These are phyloP conservation scores for Lethenteron camtschaticum DNA, from an alignment of 2,113 vertebrate genomes.

Conservation along the genomic window DNA sequence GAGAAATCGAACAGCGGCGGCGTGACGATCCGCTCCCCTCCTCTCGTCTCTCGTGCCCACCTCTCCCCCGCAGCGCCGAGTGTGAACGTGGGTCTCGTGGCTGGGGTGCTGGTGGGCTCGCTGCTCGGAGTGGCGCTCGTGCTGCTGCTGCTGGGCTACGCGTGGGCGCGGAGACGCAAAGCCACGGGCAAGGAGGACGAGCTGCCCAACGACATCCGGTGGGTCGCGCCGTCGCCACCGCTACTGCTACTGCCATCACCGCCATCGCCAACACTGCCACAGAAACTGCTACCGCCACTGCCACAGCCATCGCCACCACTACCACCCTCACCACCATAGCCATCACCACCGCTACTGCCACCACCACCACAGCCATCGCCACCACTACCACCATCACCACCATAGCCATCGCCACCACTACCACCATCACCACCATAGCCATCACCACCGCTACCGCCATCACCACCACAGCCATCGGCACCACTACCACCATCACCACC, in stretches of 20 bases:
- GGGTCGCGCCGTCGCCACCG: constrained; percentile 15
- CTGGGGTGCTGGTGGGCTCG: constrained; percentile 39
- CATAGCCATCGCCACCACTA: constrained; percentile 7
- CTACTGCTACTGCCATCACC: constrained; percentile 20
- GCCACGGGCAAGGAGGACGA: constrained; percentile 32
- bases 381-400: constrained; percentile 21
- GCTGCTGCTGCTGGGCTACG: constrained; percentile 21
- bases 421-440: no score
- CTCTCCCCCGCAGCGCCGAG: no score
- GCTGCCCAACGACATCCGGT: constrained; percentile 66
- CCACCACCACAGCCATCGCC: constrained; percentile 35
- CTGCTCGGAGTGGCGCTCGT: constrained; percentile 30
- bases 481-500: no score
- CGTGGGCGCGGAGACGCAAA: constrained; percentile 12
- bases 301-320: constrained; percentile 18
- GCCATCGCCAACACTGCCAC: constrained; percentile 27
- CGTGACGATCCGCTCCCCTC: no score
- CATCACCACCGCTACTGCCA: constrained; percentile 33
- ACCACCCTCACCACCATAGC: constrained; percentile 19
- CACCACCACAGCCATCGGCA: no score
- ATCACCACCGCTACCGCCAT: no score
- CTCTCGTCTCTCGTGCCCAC: no score
- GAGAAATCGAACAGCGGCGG: no score
- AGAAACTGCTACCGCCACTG: no score
- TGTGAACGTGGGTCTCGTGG: constrained; percentile 27